phyloP scores from a whole-genome alignment of 2,888 invertebrate genomes.

The Metacarcinus magister region DNA sequence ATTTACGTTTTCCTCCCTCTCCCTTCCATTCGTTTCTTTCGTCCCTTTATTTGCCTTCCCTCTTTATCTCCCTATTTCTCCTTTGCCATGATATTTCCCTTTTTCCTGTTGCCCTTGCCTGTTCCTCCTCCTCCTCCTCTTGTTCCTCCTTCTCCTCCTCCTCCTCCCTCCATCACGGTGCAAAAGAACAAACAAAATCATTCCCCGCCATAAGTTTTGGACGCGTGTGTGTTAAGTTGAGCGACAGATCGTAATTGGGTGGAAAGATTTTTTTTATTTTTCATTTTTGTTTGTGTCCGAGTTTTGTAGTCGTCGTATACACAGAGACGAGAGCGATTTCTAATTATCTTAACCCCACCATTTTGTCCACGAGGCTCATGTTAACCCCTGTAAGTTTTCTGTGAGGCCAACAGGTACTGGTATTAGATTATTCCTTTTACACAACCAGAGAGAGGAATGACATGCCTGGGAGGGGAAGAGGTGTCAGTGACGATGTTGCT shows the following conservation, averaged over 20 bases:
- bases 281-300: neutral
- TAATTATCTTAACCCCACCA: neutral
- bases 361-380: neutral
- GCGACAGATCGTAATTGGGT: neutral
- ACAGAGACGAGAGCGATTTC: neutral
- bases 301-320: conserved; percentile 10
- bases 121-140: neutral
- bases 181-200: neutral
- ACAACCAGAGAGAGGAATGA: too few species aligned
- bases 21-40: conserved; percentile 4
- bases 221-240: neutral
- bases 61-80: neutral
- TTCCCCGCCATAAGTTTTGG: neutral
- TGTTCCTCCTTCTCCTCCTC: neutral
- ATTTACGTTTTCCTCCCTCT: neutral
- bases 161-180: neutral
- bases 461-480: too few species aligned
- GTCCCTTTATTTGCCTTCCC: neutral
- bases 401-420: too few species aligned
- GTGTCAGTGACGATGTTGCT: neutral
- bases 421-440: too few species aligned
- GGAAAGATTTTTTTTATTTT: neutral
- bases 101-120: neutral
- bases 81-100: neutral
- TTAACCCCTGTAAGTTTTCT: too few species aligned